Percentiles rank a stretch among this genome's conserved stretches.
These are phyloP conservation scores for Drosophila mettleri DNA, from an alignment of 2,888 invertebrate genomes.

Conservation along the genomic window DNA sequence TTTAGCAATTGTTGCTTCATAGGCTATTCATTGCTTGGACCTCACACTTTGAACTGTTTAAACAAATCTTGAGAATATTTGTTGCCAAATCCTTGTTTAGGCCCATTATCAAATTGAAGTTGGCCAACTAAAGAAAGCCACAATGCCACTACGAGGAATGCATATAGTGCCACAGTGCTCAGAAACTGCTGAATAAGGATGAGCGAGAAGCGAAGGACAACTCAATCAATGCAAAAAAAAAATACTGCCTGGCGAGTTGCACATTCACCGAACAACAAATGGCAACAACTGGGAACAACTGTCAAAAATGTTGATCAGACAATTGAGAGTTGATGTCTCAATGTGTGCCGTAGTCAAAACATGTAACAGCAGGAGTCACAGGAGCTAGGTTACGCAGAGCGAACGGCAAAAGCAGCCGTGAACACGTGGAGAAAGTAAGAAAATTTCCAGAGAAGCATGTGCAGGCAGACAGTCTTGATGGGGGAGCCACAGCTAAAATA, in stretches of 20 bases:
- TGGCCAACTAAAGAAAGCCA: conserved; percentile 25
- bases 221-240: conserved; percentile 72
- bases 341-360: conserved; percentile 65
- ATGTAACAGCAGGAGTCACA: conserved; percentile 26
- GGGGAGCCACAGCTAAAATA: conserved; percentile 20
- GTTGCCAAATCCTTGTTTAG: conserved; percentile 30
- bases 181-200: conserved; percentile 35
- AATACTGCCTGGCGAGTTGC: conserved; percentile 55
- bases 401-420: conserved; percentile 22
- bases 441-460: conserved; percentile 60
- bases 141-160: conserved; percentile 45
- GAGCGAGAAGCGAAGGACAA: conserved; percentile 27
- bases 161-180: conserved; percentile 1
- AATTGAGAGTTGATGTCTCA: conserved; percentile 69
- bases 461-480: conserved; percentile 41
- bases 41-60: conserved; percentile 41
- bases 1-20: conserved; percentile 40
- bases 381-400: neutral
- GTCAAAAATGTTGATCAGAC: conserved; percentile 61
- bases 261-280: conserved; percentile 10
- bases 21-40: conserved; percentile 22
- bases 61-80: conserved; percentile 22
- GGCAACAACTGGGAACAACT: conserved; percentile 37
- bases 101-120: conserved; percentile 46
- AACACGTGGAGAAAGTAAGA: conserved; percentile 41